phyloP scores from a whole-genome alignment of 2,113 vertebrate genomes.

The Cacatua alba region DNA sequence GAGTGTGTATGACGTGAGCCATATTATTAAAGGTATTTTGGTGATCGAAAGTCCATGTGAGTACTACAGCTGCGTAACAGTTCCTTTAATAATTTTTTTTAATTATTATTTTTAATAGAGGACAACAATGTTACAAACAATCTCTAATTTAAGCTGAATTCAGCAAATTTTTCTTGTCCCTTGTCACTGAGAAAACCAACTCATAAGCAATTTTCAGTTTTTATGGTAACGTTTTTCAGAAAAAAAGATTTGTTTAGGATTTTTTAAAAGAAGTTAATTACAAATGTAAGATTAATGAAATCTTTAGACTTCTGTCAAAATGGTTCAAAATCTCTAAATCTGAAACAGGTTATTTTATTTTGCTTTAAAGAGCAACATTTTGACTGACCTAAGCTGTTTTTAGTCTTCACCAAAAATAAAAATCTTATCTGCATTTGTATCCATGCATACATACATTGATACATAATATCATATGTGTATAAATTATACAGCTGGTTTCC shows the following conservation, averaged over 20 bases:
- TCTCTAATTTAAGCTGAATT: neutral
- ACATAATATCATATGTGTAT: rapidly evolving
- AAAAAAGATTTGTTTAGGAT: neutral
- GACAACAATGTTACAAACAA: neutral
- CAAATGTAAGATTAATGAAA: neutral
- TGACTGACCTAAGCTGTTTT: neutral
- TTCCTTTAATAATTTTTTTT: neutral
- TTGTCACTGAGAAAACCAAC: neutral
- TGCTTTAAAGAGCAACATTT: neutral
- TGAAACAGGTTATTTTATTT: neutral
- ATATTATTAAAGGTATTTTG: neutral
- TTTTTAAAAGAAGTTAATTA: neutral
- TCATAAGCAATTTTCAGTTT: neutral
- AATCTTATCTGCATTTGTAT: neutral
- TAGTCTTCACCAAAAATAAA: neutral
- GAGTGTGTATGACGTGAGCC: neutral
- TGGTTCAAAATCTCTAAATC: neutral
- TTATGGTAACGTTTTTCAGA: neutral
- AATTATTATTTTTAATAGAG: neutral
- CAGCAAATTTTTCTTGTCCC: neutral
- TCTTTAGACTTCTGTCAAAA: neutral
- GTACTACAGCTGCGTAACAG: neutral
- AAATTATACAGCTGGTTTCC: neutral
- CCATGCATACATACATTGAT: neutral
- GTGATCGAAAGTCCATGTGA: neutral